Evolutionary conservation across 2,113 vertebrate genomes (phyloP).

Genomic region (Cynoglossus semilaevis): DNA sequence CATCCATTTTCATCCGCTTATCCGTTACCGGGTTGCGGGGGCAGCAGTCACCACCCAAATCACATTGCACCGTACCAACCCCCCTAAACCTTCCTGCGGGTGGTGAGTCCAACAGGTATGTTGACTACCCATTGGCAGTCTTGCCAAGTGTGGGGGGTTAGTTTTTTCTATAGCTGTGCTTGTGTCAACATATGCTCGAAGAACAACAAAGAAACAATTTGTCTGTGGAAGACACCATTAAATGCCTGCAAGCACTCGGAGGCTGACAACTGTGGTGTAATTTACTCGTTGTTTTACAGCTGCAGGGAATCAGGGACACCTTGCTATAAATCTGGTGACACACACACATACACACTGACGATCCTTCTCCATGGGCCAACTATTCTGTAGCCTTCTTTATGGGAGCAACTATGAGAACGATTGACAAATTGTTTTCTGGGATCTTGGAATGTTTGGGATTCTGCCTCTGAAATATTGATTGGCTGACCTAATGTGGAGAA

Average conservation of each 20-base stretch:
- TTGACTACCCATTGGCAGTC: no score
- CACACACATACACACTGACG: constrained; percentile 59
- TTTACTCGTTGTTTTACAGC: constrained; percentile 73
- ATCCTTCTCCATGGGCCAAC: constrained; percentile 53
- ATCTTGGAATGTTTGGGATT: constrained; percentile 12
- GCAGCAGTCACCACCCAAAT: no score
- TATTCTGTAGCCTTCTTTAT: constrained; percentile 18
- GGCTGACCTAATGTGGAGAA: constrained; percentile 4
- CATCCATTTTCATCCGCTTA: no score
- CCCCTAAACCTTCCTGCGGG: no score
- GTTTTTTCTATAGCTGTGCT: constrained; percentile 7
- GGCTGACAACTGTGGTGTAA: constrained; percentile 58
- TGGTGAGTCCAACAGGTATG: no score
- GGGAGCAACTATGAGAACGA: constrained; percentile 17
- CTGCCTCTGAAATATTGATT: constrained; percentile 12
- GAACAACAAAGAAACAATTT: constrained; percentile 30
- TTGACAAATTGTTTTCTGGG: constrained; percentile 32
- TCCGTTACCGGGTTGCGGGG: no score
- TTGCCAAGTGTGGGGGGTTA: constrained; percentile 34
- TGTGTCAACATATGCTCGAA: constrained; percentile 18
- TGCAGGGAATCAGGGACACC: constrained; percentile 51
- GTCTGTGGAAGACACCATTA: constrained; percentile 31
- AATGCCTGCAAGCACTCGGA: constrained; percentile 44
- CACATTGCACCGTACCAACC: no score
- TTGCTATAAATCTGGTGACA: constrained; percentile 60